Conservation (phyloP, 2,113 vertebrate genomes). For the Embiotoca jacksoni region DNA sequence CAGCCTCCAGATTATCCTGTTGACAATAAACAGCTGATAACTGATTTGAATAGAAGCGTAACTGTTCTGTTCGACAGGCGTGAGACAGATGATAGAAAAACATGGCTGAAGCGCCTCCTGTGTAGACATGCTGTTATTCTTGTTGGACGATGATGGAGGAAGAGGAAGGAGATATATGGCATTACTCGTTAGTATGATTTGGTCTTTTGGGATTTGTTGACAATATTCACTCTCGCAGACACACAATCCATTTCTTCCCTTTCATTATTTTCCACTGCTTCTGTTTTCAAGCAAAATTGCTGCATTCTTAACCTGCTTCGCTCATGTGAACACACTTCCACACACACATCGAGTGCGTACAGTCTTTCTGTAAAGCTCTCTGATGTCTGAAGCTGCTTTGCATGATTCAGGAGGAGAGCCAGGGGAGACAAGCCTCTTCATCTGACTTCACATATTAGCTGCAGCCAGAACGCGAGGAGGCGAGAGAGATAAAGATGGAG, state of each 20-base stretch:
- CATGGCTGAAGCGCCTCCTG: neutral
- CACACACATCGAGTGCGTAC: constrained; percentile 15
- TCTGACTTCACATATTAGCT: constrained; percentile 73
- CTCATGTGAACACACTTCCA: constrained; percentile 31
- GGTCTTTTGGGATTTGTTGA: neutral
- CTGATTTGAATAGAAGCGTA: neutral
- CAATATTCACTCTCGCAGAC: neutral
- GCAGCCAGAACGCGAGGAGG: constrained; percentile 34
- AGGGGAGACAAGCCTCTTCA: constrained; percentile 62
- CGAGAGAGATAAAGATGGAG: constrained; percentile 45
- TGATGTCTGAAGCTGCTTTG: constrained; percentile 72
- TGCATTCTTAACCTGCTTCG: constrained; percentile 10
- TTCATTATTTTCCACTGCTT: constrained; percentile 10
- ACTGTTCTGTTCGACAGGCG: neutral
- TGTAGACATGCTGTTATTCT: too few species aligned
- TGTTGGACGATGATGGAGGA: too few species aligned
- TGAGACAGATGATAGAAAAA: neutral
- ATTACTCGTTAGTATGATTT: too few species aligned
- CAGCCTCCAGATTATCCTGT: neutral
- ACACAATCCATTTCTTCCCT: neutral
- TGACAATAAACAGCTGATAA: neutral
- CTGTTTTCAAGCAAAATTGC: neutral
- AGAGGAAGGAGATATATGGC: too few species aligned
- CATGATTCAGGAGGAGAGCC: constrained; percentile 73
- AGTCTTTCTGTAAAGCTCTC: constrained; percentile 56